Evolutionary conservation across 2,888 invertebrate species (phyloP).

Genomic region (Epistrophe grossulariae): DNA sequence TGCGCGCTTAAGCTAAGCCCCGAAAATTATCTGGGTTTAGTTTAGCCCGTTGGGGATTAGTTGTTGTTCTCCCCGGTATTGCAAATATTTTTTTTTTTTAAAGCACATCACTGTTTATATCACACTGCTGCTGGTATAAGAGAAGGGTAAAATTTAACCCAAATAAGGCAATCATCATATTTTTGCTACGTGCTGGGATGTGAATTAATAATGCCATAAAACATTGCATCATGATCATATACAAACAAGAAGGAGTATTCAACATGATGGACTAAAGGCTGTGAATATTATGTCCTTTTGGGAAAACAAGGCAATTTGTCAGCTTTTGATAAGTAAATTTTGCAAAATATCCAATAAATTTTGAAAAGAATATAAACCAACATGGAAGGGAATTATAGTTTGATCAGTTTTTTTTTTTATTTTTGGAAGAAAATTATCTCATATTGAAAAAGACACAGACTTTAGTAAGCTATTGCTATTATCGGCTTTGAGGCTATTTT

Average conservation of each 20-base stretch:
- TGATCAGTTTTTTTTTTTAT: not conserved
- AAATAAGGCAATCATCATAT: conserved; percentile 65
- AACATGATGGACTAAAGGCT: not conserved
- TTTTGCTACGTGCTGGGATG: conserved; percentile 58
- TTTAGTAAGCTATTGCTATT: no score
- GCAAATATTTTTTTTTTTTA: not conserved
- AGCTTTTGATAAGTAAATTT: conserved; percentile 30
- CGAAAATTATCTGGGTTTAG: no score
- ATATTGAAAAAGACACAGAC: not conserved
- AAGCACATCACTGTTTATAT: conserved; percentile 1
- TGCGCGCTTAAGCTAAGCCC: no score
- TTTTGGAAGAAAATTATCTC: no score
- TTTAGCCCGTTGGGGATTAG: no score
- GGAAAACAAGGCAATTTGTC: conserved; percentile 38
- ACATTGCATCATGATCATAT: conserved; percentile 7
- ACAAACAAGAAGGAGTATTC: conserved; percentile 27
- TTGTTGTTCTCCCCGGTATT: no score
- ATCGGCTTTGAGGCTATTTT: no score
- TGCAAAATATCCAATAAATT: conserved; percentile 33
- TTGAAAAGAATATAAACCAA: not conserved
- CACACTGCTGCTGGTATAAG: not conserved
- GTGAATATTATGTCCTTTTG: conserved; percentile 34
- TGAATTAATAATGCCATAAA: conserved; percentile 67
- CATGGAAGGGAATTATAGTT: not conserved
- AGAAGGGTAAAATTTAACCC: conserved; percentile 32